Base-by-base conservation (phyloP, 2,113 vertebrate species). In the Lamprotornis superbus region DNA sequence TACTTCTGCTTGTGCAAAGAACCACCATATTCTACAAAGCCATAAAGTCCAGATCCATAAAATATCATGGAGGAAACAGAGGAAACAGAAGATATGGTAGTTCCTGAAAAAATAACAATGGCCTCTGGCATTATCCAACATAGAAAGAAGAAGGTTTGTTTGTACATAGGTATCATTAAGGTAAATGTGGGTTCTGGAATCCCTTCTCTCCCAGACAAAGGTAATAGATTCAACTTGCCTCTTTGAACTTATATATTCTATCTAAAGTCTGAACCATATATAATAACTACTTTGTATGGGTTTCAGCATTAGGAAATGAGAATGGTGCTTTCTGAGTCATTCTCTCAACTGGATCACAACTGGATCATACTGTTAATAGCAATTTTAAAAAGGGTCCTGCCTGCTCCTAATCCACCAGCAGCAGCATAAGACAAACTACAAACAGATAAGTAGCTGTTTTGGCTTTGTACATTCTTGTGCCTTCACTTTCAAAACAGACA, bases 251-350 rank as follows among this genome's bases (percentile, higher is more conserved):
- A 55, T 35, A 25, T 49, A 8, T 33, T 81, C 17, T 70, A 15
- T 30, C 42, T 79, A 39, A 90, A 44, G 4, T 7, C 19, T 64
- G 56, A 79, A 68, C 16, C 19, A 60, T 47, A n/a, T 15, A 11
- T 59, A 89, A 63, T 19, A 87, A 71, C 12, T 23, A 16, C 5
- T 85, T 56, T 53, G n/a, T 44, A 19, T 15, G 42, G 23, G 5
- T 19, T 87, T 71, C 57, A 87, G 19, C 40, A 64, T 79, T 65
- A 60, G 70, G 31, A 96, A 91, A 87, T 40, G 28, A 87, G 35
- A 16, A 85, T 79, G 52, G 74, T 57, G 21, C 12, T 64, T 94
- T 87, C 90, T 93, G 95, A 94, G 40, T 93, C 87, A 85, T 87
- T 64, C 56, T 90, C 61, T 44, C 87, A 91, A n/a, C 35, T 64